phyloP scores from a whole-genome alignment of 2,888 invertebrate genomes.

The Selenia dentaria region DNA sequence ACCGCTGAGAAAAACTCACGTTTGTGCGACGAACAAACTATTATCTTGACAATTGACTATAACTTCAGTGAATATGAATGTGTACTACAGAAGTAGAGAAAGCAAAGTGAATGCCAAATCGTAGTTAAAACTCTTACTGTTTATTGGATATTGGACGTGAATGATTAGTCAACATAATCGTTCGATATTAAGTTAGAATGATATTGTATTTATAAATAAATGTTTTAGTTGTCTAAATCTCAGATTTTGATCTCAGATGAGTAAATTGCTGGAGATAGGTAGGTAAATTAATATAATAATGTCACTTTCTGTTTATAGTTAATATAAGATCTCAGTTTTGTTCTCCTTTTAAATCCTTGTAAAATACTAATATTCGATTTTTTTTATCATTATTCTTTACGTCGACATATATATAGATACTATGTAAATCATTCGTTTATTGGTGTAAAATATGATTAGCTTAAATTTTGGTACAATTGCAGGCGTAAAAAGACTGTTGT shows the following conservation, averaged over 20 bases:
- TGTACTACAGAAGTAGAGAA: slow-evolving; percentile 37
- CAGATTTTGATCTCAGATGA: slow-evolving; percentile 69
- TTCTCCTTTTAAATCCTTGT: slow-evolving; percentile 2
- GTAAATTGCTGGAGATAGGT: slow-evolving; percentile 54
- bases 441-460: background rate
- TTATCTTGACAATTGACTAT: slow-evolving; percentile 30
- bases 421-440: too few species aligned
- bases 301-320: slow-evolving; percentile 7
- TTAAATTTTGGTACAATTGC: background rate
- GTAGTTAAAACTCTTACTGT: slow-evolving; percentile 40
- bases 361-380: too few species aligned
- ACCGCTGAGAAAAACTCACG: slow-evolving; percentile 15
- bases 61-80: slow-evolving; percentile 27
- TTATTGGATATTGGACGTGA: slow-evolving; percentile 1
- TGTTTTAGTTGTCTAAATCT: slow-evolving; percentile 47
- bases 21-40: slow-evolving; percentile 33
- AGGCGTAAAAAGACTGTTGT: background rate
- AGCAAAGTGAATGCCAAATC: slow-evolving; percentile 70
- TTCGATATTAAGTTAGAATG: slow-evolving; percentile 24
- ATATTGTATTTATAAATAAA: slow-evolving; percentile 15
- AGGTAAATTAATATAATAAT: slow-evolving; percentile 24
- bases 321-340: background rate
- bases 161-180: slow-evolving; percentile 2
- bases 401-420: too few species aligned
- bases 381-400: too few species aligned